Base-by-base conservation (phyloP, 2,797 vertebrate species). In the Anguilla obscura region DNA sequence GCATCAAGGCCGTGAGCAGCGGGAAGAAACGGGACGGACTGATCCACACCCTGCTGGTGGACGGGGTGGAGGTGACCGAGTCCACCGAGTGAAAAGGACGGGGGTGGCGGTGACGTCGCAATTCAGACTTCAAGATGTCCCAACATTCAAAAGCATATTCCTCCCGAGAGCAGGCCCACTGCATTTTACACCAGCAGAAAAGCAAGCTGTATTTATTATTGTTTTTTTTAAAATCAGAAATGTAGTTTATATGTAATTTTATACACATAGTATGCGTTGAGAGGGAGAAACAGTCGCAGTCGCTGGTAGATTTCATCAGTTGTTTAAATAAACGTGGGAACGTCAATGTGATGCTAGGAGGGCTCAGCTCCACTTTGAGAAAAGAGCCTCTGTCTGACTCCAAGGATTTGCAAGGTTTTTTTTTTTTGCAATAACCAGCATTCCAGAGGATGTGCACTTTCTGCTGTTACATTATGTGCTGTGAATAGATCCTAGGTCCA, bases 1-100 rank as follows among this genome's bases (percentile, higher is more conserved):
- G 95, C 89, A 98, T 99, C 93, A 99, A 99, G 91, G 98, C 98
- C 0, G 97, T 99, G 92, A 99, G 98, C 91, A 99, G 99, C 45
- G 98, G 99, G 10, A 98, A 97, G 94, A 96, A 96, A 88, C 96
- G 95, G 90, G 98, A 99, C 86, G 98, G 98, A 50, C 98, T 99
- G 94, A 96, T 99, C 90, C 98, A 99, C 87, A 97, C 96, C 0
- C 96, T 99, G 85, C 95, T 99, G 10, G 97, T 99, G 90, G 97
- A 98, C 36, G 96, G 97, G 86, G 95, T 95, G 82, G 98, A 98
- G 94, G 96, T 99, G 76, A 94, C 97, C 0, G 98, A 98, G 89
- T 95, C 94, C 89, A 92, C 92, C 0, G 96, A 98, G 91, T 98
- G 94, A 95, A 85, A 83, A 45, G 52, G 50, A 79, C 63, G 14